Evolutionary conservation across 2,888 invertebrate genomes (phyloP).

Genomic region (Scaptodrosophila latifasciaeformis): DNA sequence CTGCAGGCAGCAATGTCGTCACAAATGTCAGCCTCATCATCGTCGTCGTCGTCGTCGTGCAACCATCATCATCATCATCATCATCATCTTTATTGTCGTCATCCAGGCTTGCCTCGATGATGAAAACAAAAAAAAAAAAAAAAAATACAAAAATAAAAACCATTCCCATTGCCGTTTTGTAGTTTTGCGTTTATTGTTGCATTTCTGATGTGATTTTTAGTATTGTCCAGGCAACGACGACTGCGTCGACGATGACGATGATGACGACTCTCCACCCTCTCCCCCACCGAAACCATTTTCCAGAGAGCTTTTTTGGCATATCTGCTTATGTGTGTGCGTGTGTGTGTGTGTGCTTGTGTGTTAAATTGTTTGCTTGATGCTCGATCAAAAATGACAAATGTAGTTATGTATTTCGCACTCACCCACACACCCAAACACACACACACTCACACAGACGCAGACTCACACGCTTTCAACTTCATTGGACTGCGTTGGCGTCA

Average conservation of each 20-base stretch:
- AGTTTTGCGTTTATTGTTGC: slow-evolving; percentile 69
- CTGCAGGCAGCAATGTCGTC: slow-evolving; percentile 44
- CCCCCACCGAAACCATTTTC: no score
- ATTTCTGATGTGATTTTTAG: slow-evolving; percentile 70
- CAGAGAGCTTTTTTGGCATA: no score
- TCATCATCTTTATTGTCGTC: slow-evolving; percentile 28
- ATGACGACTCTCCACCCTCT: no score
- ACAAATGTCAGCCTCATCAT: slow-evolving; percentile 44
- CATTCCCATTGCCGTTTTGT: slow-evolving; percentile 46
- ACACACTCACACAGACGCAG: slow-evolving; percentile 30
- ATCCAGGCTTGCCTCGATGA: slow-evolving; percentile 28
- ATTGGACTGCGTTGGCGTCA: slow-evolving; percentile 20
- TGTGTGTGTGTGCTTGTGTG: slow-evolving; percentile 24
- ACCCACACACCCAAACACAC: slow-evolving; percentile 5
- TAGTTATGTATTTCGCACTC: slow-evolving; percentile 18
- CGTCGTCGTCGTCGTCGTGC: background rate
- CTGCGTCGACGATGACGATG: no score
- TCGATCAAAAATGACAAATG: slow-evolving; percentile 71
- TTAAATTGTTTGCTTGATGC: slow-evolving; percentile 71
- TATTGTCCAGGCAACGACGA: slow-evolving; percentile 62
- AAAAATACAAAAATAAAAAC: no score
- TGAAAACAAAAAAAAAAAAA: no score
- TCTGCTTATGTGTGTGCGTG: no score
- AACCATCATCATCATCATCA: slow-evolving; percentile 19
- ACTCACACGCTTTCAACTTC: slow-evolving; percentile 46